Evolutionary conservation across 2,113 vertebrate species (phyloP).

Genomic region (Microtus ochrogaster): DNA sequence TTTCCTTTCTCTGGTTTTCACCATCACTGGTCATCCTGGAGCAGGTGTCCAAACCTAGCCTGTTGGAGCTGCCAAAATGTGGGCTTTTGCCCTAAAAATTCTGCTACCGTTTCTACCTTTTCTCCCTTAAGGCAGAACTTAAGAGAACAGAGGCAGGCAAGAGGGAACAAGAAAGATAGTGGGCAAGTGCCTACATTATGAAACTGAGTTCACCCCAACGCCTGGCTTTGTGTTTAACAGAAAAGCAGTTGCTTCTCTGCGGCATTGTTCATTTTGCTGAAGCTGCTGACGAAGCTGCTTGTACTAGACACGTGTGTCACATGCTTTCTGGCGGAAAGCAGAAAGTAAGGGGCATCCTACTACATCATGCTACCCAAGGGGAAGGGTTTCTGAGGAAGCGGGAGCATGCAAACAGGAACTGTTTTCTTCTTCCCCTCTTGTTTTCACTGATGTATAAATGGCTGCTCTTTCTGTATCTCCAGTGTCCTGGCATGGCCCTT

Average conservation of each 20-base stretch:
- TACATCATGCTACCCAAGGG: background rate
- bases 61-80: background rate
- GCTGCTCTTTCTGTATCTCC: background rate
- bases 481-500: accelerated
- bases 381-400: background rate
- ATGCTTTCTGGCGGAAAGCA: background rate
- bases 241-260: background rate
- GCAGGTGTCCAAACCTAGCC: background rate
- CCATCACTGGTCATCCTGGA: background rate
- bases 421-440: background rate
- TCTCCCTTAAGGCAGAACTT: background rate
- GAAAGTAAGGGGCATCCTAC: background rate
- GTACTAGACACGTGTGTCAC: background rate
- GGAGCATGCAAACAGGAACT: background rate
- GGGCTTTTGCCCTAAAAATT: background rate
- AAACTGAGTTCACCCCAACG: background rate
- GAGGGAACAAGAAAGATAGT: accelerated
- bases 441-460: background rate
- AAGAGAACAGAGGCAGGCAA: no score
- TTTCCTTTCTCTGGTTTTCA: background rate
- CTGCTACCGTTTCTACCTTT: background rate
- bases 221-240: background rate
- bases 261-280: background rate
- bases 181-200: background rate
- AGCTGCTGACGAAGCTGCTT: background rate